Percentiles rank a stretch among this genome's conserved stretches.
phyloP scores from a whole-genome alignment of 1,140 invertebrate genomes.

The Wasmannia auropunctata region DNA sequence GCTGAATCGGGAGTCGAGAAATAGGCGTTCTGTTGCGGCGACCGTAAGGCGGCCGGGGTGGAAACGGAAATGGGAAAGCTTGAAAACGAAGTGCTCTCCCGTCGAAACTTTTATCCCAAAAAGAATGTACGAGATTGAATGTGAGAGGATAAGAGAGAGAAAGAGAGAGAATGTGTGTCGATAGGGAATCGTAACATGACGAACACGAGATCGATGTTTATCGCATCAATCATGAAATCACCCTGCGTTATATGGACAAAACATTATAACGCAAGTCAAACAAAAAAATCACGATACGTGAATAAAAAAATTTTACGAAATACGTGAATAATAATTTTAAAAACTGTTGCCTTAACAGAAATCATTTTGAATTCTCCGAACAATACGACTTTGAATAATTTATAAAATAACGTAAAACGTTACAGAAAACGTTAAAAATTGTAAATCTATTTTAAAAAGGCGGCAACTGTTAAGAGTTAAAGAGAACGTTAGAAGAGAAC shows the following conservation, averaged over 20 bases:
- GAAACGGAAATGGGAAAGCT: conserved; percentile 71
- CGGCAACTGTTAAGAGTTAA: neutral
- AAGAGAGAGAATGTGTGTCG: neutral
- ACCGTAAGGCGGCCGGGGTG: conserved; percentile 31
- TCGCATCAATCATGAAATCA: conserved; percentile 40
- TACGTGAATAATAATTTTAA: neutral
- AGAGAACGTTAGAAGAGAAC: neutral
- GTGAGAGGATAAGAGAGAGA: conserved; percentile 9
- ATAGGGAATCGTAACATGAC: conserved; percentile 45
- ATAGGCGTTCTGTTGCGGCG: conserved; percentile 56
- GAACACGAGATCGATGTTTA: conserved; percentile 44
- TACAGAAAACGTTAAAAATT: neutral
- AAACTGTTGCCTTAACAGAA: neutral
- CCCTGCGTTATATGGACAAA: neutral
- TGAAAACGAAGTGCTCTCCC: conserved; percentile 60
- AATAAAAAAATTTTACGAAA: neutral
- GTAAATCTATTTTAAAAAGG: neutral
- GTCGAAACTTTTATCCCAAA: conserved; percentile 61
- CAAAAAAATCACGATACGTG: neutral
- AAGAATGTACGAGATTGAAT: conserved; percentile 52
- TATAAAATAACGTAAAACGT: neutral
- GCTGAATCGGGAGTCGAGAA: conserved; percentile 64
- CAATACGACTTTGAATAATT: neutral
- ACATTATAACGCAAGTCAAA: neutral
- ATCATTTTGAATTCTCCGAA: neutral